A percentile compares a stretch with the other conserved stretches of the same genome.
Conservation (phyloP, 2,888 invertebrate species). For the Eupithecia dodoneata region DNA sequence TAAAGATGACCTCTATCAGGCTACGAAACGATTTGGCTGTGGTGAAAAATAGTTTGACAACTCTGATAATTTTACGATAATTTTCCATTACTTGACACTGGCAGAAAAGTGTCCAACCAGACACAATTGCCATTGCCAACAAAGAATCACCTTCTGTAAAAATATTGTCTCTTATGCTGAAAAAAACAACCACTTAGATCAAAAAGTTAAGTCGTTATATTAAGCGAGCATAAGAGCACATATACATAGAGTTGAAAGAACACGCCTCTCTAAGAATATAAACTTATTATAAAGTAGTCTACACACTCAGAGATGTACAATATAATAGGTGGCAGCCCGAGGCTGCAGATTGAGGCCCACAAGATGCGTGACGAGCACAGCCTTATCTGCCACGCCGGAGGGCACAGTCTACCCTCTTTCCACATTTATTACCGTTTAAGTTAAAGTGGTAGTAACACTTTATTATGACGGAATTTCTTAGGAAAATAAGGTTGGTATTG, state of each 20-base stretch:
- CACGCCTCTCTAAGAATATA: background rate
- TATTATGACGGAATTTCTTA: slow-evolving; percentile 40
- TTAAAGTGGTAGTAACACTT: slow-evolving; percentile 44
- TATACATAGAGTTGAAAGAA: background rate
- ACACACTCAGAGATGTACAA: background rate
- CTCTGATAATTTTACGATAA: too few relatives aligned
- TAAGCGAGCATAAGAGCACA: background rate
- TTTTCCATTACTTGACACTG: too few relatives aligned
- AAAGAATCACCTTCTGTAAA: too few relatives aligned
- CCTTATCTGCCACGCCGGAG: slow-evolving; percentile 41
- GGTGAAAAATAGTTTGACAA: too few relatives aligned
- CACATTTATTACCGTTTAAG: slow-evolving; percentile 43
- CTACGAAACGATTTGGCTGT: background rate
- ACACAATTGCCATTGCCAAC: too few relatives aligned
- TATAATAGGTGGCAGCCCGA: slow-evolving; percentile 22
- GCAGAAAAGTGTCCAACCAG: too few relatives aligned
- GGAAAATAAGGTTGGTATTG: slow-evolving; percentile 31
- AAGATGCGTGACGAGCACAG: slow-evolving; percentile 41
- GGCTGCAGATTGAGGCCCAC: slow-evolving; percentile 31
- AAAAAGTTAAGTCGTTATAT: background rate
- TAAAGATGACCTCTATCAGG: background rate
- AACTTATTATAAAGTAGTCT: background rate
- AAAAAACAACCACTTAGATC: too few relatives aligned
- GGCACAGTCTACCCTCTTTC: slow-evolving; percentile 40
- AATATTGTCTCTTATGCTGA: too few relatives aligned